Evolutionary conservation across 1,140 invertebrate genomes (phyloP), one percentile per base, ranked within the genome.

Genomic region (Colletes gigas): DNA sequence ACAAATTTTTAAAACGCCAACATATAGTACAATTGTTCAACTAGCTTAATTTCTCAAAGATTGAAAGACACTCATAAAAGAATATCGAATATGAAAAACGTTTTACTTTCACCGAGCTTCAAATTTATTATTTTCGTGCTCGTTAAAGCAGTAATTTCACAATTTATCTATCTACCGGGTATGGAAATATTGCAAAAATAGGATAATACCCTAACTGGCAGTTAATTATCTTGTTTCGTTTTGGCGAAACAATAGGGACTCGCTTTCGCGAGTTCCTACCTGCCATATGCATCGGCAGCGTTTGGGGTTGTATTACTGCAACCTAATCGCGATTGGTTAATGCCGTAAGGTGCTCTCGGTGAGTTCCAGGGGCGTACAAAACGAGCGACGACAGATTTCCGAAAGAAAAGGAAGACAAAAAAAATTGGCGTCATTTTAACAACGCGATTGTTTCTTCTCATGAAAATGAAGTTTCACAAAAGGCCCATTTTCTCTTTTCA

Each of bases 251-350:
- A 84, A 77, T 65, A 19, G 65, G 30, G 47, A 54, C 55, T 14
- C 6, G 19, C 50, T 69, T 77, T 17, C 68, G n/a, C 30, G 55
- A 52, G 50, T 55, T 67, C 65, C 72, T 79, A 57, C 39, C 52
- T 12, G 12, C 52, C 71, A 57, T 52, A n/a, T 78, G 81, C 79
- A 82, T 52, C 60, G 52, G 17, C 54, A 15, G 50, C 59, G 66
- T 85, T 82, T 50, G 73, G 59, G 84, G 81, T 86, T 84, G 77
- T 52, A 47, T 86, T 86, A 87, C 81, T 39, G 39, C 57, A 81
- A 86, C 60, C 57, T 83, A 82, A 84, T 83, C 78, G 82, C 82
- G 76, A 80, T 80, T 62, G 67, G 76, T 86, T 86, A 86, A 86
- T 77, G 74, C 67, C n/a, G 81, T 52, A 68, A 70, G 73, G 66